phyloP scores from a whole-genome alignment of 1,140 invertebrate species.

The Saxidomus purpurata region DNA sequence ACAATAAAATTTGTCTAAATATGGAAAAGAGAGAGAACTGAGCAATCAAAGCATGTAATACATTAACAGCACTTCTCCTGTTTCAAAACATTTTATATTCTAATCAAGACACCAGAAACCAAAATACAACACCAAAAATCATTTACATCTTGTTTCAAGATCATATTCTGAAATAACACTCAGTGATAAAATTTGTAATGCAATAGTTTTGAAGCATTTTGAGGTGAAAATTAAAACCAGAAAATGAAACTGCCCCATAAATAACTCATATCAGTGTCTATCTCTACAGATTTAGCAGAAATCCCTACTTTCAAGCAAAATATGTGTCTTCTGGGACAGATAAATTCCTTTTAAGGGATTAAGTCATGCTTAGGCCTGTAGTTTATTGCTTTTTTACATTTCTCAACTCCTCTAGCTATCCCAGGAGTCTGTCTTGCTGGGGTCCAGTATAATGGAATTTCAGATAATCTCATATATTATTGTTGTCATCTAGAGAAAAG shows the following conservation, averaged over 20 bases:
- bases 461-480: too few relatives aligned
- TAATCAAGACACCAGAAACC: neutral
- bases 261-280: slow-evolving; percentile 13
- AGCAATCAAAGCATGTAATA: neutral
- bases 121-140: neutral
- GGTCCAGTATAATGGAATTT: neutral
- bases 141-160: neutral
- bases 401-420: neutral
- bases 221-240: neutral
- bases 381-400: slow-evolving; percentile 22
- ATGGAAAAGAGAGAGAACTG: neutral
- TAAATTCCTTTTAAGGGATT: slow-evolving; percentile 41
- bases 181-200: neutral
- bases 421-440: neutral
- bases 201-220: neutral
- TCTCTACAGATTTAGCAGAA: neutral
- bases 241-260: neutral
- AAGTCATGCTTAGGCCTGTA: neutral
- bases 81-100: neutral
- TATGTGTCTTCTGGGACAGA: neutral
- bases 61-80: neutral
- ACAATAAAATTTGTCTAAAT: neutral
- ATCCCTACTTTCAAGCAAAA: neutral
- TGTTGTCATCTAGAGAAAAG: too few relatives aligned
- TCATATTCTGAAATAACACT: neutral